A percentile compares a stretch with the other conserved stretches of the same genome.
Evolutionary conservation across 2,113 vertebrate genomes (phyloP).

Genomic region (Alces alces): DNA sequence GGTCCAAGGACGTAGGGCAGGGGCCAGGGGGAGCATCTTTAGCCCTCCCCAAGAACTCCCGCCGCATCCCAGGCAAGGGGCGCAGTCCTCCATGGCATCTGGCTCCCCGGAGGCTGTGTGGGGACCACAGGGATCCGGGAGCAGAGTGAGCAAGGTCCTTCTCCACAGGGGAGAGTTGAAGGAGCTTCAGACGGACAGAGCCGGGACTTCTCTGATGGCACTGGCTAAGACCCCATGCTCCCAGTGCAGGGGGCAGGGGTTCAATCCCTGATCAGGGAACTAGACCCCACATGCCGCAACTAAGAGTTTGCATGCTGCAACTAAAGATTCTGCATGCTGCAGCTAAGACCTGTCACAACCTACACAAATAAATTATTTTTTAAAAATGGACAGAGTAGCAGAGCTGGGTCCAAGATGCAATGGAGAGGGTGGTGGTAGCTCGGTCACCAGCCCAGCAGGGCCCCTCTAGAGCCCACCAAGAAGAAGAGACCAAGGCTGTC

Average conservation of each 20-base stretch:
- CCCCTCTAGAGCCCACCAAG: not conserved
- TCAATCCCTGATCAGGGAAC: not conserved
- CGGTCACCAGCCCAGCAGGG: accelerated
- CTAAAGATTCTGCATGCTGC: not conserved
- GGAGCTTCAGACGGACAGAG: not conserved
- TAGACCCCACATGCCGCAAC: not conserved
- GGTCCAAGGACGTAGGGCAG: not conserved
- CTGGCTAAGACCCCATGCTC: not conserved
- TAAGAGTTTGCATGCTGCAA: not conserved
- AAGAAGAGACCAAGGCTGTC: not conserved
- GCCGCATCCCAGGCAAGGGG: not conserved
- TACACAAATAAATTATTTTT: not conserved
- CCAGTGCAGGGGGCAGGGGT: not conserved
- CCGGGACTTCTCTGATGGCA: not conserved
- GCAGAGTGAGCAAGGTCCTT: not conserved
- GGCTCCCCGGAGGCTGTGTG: accelerated
- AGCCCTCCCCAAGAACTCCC: not conserved
- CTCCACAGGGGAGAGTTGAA: not conserved
- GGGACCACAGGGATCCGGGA: not conserved
- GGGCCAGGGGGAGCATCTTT: accelerated
- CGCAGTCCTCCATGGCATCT: not conserved
- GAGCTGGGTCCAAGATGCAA: not conserved
- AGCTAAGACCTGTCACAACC: not conserved
- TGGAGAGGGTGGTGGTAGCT: accelerated
- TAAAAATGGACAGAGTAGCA: not conserved